Percentiles rank a stretch among this genome's conserved stretches.
These are phyloP conservation scores for Oxytorus armatus DNA, from an alignment of 2,888 invertebrate species.

Conservation along the genomic window DNA sequence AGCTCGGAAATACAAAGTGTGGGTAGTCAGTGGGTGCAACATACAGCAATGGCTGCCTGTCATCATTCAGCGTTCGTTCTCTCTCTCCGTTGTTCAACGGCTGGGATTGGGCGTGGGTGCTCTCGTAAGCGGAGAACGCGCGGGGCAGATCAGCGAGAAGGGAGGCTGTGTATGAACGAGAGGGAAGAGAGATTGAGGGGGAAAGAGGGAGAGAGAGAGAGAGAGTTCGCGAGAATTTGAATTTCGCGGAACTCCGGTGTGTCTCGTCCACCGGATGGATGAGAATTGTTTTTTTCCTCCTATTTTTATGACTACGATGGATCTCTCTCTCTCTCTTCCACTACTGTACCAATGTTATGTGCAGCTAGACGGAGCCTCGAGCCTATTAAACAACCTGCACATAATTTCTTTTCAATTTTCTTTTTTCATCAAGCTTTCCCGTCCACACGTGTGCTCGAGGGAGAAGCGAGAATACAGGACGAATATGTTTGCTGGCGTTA, in stretches of 20 bases:
- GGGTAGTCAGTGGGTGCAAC: conserved; percentile 78
- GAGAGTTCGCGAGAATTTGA: conserved; percentile 48
- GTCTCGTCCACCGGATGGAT: conserved; percentile 64
- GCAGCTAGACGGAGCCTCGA: background rate
- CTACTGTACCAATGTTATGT: background rate
- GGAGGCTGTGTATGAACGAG: conserved; percentile 63
- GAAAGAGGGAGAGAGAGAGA: conserved; percentile 42
- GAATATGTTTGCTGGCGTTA: conserved; percentile 50
- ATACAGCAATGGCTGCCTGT: conserved; percentile 75
- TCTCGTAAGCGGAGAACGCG: conserved; percentile 51
- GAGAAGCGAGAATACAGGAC: conserved; percentile 43
- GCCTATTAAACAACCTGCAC: conserved; percentile 61
- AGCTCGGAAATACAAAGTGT: conserved; percentile 67
- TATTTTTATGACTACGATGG: conserved; percentile 51
- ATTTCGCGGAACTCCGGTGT: conserved; percentile 64
- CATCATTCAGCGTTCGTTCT: conserved; percentile 77
- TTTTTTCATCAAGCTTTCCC: conserved; percentile 63
- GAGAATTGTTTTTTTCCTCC: conserved; percentile 54
- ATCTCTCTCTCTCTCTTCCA: conserved; percentile 7
- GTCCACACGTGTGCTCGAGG: conserved; percentile 33
- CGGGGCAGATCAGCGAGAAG: conserved; percentile 33
- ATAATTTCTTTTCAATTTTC: conserved; percentile 54
- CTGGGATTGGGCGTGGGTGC: conserved; percentile 73
- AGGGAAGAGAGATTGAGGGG: conserved; percentile 43
- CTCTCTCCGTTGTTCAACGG: conserved; percentile 55